A percentile compares a stretch with the other conserved stretches of the same genome.
phyloP scores from a whole-genome alignment of 2,888 invertebrate genomes.

The Perithous albicinctus region DNA sequence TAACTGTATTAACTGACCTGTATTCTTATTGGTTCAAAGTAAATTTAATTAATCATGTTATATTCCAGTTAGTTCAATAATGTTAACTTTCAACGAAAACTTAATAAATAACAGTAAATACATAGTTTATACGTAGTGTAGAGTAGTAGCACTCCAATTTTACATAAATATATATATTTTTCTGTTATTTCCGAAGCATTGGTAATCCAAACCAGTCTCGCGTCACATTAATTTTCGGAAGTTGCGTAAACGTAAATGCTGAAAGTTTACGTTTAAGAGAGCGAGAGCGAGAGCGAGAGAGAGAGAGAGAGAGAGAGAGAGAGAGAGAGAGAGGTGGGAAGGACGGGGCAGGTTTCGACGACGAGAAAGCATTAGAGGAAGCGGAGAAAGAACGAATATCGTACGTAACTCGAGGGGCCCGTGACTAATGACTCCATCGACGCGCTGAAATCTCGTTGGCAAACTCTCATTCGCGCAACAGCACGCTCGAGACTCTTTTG shows the following conservation, averaged over 20 bases:
- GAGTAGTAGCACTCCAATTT: too few species aligned
- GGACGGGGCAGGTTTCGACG: conserved; percentile 49
- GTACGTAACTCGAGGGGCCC: conserved; percentile 75
- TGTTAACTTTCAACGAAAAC: too few species aligned
- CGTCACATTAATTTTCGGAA: neutral
- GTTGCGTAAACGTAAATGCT: neutral
- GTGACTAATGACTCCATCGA: conserved; percentile 82
- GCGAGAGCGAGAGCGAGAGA: too few species aligned
- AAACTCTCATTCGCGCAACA: conserved; percentile 34
- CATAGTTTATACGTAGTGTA: too few species aligned
- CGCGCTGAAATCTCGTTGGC: conserved; percentile 66
- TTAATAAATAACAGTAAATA: too few species aligned
- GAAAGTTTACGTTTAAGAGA: neutral
- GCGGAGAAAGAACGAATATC: conserved; percentile 64
- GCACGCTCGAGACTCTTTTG: conserved; percentile 10
- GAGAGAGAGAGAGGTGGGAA: conserved; percentile 30
- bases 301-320: too few species aligned
- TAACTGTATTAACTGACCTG: too few species aligned
- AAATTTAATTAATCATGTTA: too few species aligned
- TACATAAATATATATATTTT: too few species aligned
- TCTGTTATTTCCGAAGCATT: neutral
- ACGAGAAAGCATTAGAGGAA: conserved; percentile 40
- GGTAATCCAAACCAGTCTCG: neutral
- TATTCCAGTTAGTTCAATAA: too few species aligned
- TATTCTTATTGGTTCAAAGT: too few species aligned